Evolutionary conservation across 2,113 vertebrate species (phyloP).

Genomic region (Pterocles orientalis): DNA sequence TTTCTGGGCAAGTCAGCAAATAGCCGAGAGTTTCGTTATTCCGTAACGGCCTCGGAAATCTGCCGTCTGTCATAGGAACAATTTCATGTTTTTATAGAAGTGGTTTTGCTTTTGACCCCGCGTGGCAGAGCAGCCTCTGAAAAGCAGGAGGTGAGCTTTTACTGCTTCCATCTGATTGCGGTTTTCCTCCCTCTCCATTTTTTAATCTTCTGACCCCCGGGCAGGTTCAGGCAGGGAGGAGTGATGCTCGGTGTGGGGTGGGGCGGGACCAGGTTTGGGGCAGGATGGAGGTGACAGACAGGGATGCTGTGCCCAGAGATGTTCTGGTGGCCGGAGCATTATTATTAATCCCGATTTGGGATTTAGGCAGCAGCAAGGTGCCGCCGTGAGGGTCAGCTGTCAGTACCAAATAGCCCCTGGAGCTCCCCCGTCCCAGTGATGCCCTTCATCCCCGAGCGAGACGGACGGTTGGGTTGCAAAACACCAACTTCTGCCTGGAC

Average conservation of each 20-base stretch:
- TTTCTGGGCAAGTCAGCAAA: background rate
- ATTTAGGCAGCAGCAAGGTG: background rate
- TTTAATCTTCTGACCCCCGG: background rate
- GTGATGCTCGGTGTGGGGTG: fast-evolving
- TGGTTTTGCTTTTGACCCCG: background rate
- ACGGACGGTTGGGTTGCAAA: background rate
- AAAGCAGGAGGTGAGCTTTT: background rate
- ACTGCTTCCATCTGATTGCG: background rate
- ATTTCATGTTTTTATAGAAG: background rate
- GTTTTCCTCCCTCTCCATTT: background rate
- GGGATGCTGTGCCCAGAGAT: background rate
- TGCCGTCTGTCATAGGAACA: background rate
- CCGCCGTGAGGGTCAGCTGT: background rate
- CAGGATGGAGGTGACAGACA: background rate
- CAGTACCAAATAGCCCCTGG: background rate
- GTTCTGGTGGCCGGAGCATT: background rate
- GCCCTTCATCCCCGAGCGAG: background rate
- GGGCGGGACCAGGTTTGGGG: background rate
- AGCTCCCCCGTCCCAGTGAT: background rate
- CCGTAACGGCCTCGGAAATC: background rate
- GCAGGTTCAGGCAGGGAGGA: background rate
- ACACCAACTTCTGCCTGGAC: background rate
- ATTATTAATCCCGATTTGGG: background rate
- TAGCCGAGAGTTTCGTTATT: background rate
- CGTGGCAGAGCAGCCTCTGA: background rate